Evolutionary conservation across 1,140 invertebrate species (phyloP), one percentile per base, ranked within the genome.

Genomic region (Aphidius ervi): DNA sequence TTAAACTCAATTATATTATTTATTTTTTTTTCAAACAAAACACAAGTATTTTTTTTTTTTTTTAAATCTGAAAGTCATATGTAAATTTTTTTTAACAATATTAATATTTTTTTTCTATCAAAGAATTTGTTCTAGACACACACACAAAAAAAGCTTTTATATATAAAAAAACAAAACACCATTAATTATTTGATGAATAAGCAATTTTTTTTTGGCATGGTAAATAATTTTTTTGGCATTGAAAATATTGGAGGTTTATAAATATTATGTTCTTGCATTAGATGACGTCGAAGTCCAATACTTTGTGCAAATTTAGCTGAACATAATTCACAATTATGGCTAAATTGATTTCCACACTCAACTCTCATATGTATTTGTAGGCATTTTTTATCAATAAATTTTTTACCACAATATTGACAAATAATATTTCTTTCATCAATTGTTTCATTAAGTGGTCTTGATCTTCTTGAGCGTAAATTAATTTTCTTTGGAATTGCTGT

Each of bases 381-480:
- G 58, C 76, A 81, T 63, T 72, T 72, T 68, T 77, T 80, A 54
- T 80, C 73, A 64, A 82, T 83, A 67, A 84, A 85, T 7, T 71
- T 65, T 65, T 76, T 76, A 5, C 76, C 77, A 63, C 84, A 85
- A 43, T 78, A 73, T 5, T 75, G 74, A 63, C 83, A 84, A 23
- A 58, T 60, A 50, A 58, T 47, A 54, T 54, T 54, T 4, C 52
- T 37, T 5, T 53, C 55, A 23, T 16, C 46, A 46, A n/a, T 43
- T 5, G 39, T 62, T 46, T 65, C 64, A 47, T 65, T 65, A 6
- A 65, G 46, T 7, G 64, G 64, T 58, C 64, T 60, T 16, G 64
- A 65, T 61, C 61, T 31, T 50, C 64, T 54, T 39, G 61, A 56
- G 39, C 63, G 37, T 16, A 46, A n/a, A 6, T 46, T 31, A 4